These are phyloP conservation scores for Drosophila setifemur DNA, from an alignment of 1,140 invertebrate genomes.

Conservation along the genomic window DNA sequence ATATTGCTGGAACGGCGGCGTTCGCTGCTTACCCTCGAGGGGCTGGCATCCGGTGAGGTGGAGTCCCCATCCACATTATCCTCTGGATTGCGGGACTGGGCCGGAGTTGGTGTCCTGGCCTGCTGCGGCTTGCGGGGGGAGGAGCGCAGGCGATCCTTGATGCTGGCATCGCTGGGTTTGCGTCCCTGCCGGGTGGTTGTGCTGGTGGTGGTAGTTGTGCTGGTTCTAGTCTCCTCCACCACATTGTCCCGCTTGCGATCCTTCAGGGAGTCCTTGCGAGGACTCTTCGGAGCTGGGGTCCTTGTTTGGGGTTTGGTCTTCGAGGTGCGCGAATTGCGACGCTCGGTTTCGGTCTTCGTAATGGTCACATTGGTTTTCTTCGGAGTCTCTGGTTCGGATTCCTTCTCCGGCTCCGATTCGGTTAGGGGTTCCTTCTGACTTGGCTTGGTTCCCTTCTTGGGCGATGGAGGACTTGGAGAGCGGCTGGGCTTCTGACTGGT, in stretches of 20 bases:
- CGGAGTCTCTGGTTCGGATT: slow-evolving; percentile 20
- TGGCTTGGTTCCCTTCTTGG: neutral
- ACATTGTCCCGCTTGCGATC: slow-evolving; percentile 48
- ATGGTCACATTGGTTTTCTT: slow-evolving; percentile 7
- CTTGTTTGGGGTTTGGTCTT: slow-evolving; percentile 34
- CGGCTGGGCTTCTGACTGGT: slow-evolving; percentile 5
- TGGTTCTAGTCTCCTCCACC: slow-evolving; percentile 47
- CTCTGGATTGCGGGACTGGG: slow-evolving; percentile 10
- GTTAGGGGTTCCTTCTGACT: neutral
- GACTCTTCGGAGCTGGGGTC: slow-evolving; percentile 22
- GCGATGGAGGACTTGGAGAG: slow-evolving; percentile 1
- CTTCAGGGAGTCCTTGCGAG: slow-evolving; percentile 52
- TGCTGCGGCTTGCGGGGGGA: slow-evolving; percentile 55
- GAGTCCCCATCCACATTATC: slow-evolving; percentile 62
- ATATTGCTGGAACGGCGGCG: slow-evolving; percentile 78
- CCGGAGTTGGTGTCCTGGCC: slow-evolving; percentile 2
- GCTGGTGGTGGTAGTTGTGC: slow-evolving; percentile 25
- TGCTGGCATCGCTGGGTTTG: slow-evolving; percentile 41
- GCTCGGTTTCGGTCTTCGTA: slow-evolving; percentile 43
- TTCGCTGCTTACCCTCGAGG: slow-evolving; percentile 55
- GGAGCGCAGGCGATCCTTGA: slow-evolving; percentile 73
- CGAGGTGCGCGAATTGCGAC: slow-evolving; percentile 48
- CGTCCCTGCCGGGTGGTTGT: slow-evolving; percentile 14
- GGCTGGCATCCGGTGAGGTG: slow-evolving; percentile 68
- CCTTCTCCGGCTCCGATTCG: slow-evolving; percentile 31